These are phyloP conservation scores for Bombus fervidus DNA, from an alignment of 1,140 invertebrate species.

Conservation along the genomic window DNA sequence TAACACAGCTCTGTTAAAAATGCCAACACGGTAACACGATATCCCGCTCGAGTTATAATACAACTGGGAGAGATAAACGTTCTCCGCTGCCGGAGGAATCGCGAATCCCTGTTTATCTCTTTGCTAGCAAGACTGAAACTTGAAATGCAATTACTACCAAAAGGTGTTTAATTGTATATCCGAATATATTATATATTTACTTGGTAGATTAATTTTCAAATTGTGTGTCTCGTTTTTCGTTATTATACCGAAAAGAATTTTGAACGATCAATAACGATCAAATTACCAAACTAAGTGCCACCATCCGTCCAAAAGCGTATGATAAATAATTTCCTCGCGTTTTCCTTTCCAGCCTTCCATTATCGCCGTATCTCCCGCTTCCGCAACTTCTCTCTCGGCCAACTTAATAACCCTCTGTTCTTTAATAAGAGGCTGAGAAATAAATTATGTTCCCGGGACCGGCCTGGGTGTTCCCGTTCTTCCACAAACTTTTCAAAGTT, in stretches of 20 bases:
- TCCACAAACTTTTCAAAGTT: conserved; percentile 2
- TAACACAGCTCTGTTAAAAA: conserved; percentile 3
- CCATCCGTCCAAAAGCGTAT: too few relatives aligned
- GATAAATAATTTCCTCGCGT: conserved; percentile 14
- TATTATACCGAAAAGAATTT: neutral
- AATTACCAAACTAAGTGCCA: neutral
- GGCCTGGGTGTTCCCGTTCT: neutral
- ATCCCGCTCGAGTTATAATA: neutral
- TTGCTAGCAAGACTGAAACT: neutral
- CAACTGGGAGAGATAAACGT: neutral
- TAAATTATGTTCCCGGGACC: conserved; percentile 11
- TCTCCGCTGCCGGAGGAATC: neutral
- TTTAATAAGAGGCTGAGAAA: neutral
- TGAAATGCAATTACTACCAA: neutral
- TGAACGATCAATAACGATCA: neutral
- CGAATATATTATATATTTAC: neutral
- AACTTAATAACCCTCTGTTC: conserved; percentile 18
- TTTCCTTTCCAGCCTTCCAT: neutral
- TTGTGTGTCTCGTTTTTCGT: neutral
- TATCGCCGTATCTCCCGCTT: conserved; percentile 9
- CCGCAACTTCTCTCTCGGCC: neutral
- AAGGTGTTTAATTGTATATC: neutral
- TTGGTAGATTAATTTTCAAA: neutral
- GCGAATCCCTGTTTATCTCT: neutral
- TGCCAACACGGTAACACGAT: neutral